phyloP scores from a whole-genome alignment of 2,797 vertebrate species.

The Phataginus tricuspis region DNA sequence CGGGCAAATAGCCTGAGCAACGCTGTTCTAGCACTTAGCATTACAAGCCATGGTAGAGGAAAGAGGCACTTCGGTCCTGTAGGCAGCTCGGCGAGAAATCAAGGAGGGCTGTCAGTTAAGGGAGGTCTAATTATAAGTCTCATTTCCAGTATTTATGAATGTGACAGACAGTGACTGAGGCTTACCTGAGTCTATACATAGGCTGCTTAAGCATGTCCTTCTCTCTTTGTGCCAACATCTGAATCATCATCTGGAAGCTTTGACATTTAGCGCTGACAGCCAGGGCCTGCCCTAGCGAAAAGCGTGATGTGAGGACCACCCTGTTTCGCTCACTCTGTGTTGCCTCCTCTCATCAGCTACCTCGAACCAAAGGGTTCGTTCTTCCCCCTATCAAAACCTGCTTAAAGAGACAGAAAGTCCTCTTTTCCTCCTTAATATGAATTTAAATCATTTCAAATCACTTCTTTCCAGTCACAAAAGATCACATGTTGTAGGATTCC shows the following conservation, averaged over 20 bases:
- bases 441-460: slow-evolving; percentile 35
- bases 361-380: not conserved
- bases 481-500: not conserved
- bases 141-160: slow-evolving; percentile 68
- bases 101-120: slow-evolving; percentile 74
- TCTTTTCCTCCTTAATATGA: not conserved
- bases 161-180: slow-evolving; percentile 46
- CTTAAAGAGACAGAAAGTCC: not conserved
- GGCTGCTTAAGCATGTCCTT: not conserved
- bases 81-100: slow-evolving; percentile 54
- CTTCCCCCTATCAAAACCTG: not conserved
- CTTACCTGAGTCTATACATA: not conserved
- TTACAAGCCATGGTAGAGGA: not conserved
- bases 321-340: not conserved
- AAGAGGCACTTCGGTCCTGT: slow-evolving; percentile 15
- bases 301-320: not conserved
- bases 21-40: not conserved
- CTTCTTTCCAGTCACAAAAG: slow-evolving; percentile 29
- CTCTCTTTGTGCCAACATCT: not conserved
- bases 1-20: slow-evolving; percentile 68
- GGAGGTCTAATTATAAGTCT: slow-evolving; percentile 75
- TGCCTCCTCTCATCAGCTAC: not conserved
- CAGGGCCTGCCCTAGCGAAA: not conserved
- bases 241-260: slow-evolving; percentile 41
- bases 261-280: not conserved